A percentile compares a stretch with the other conserved stretches of the same genome.
Evolutionary conservation across 2,888 invertebrate species (phyloP).

Genomic region (Steromphala cineraria): DNA sequence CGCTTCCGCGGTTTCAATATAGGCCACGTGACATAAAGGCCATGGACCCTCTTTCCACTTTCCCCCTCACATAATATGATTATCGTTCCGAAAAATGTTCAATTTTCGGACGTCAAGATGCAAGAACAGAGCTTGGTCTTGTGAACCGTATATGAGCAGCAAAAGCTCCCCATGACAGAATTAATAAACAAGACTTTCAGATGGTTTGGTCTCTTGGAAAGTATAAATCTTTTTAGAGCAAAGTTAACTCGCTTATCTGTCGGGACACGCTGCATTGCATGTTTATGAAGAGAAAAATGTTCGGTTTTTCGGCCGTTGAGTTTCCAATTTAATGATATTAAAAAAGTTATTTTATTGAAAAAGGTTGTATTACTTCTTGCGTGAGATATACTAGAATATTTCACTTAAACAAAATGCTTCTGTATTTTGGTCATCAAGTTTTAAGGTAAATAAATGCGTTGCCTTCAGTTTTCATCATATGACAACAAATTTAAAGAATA

Average conservation of each 20-base stretch:
- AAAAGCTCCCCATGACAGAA: neutral
- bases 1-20: neutral
- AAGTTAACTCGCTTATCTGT: neutral
- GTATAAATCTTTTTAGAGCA: slow-evolving; percentile 9
- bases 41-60: neutral
- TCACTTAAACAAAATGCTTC: too few relatives aligned
- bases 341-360: too few relatives aligned
- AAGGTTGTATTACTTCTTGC: too few relatives aligned
- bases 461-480: too few relatives aligned
- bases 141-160: neutral
- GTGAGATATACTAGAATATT: too few relatives aligned
- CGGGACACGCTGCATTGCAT: neutral
- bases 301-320: too few relatives aligned
- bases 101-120: neutral
- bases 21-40: neutral
- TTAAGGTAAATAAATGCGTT: too few relatives aligned
- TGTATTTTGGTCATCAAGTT: too few relatives aligned
- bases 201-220: neutral
- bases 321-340: too few relatives aligned
- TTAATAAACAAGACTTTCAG: neutral
- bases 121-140: neutral
- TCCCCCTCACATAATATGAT: slow-evolving; percentile 13
- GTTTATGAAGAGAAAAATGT: neutral
- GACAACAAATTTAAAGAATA: too few relatives aligned
- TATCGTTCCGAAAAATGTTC: neutral